Evolutionary conservation across 2,797 vertebrate genomes (phyloP).

Genomic region (Takifugu rubripes): DNA sequence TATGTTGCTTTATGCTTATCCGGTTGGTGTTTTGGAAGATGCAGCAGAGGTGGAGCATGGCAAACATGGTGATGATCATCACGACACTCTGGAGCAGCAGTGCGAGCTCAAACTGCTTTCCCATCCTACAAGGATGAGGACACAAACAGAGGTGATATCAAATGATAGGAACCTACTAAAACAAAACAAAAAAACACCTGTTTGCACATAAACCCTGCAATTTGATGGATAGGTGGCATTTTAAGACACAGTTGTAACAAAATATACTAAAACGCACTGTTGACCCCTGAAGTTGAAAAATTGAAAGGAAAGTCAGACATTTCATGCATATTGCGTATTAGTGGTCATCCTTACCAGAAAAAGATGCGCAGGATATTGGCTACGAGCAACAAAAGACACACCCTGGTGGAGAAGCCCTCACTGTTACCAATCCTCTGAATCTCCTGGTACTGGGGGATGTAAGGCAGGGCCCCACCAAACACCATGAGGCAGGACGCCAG

Average conservation of each 20-base stretch:
- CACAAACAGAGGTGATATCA: background rate
- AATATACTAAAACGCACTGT: too few species aligned
- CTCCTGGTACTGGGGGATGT: conserved; percentile 82
- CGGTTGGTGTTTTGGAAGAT: conserved; percentile 70
- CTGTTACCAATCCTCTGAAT: conserved; percentile 74
- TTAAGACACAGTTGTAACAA: too few species aligned
- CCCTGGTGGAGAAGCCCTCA: conserved; percentile 81
- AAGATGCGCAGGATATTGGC: conserved; percentile 84
- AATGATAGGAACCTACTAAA: background rate
- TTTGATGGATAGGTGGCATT: too few species aligned
- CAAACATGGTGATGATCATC: conserved; percentile 81
- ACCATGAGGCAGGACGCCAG: conserved; percentile 79
- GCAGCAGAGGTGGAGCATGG: conserved; percentile 82
- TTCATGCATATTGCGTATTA: background rate
- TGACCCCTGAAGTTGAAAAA: background rate
- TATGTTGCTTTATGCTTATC: conserved; percentile 76
- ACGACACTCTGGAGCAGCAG: conserved; percentile 81
- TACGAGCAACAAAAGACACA: conserved; percentile 80
- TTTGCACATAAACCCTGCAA: background rate
- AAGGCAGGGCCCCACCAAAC: conserved; percentile 78
- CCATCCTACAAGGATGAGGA: conserved; percentile 66
- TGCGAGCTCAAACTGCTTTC: conserved; percentile 82
- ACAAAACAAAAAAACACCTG: background rate
- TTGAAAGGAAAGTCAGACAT: background rate
- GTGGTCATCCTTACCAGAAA: conserved; percentile 76